phyloP scores from a whole-genome alignment of 2,888 invertebrate species.

The Melanotus villosus region DNA sequence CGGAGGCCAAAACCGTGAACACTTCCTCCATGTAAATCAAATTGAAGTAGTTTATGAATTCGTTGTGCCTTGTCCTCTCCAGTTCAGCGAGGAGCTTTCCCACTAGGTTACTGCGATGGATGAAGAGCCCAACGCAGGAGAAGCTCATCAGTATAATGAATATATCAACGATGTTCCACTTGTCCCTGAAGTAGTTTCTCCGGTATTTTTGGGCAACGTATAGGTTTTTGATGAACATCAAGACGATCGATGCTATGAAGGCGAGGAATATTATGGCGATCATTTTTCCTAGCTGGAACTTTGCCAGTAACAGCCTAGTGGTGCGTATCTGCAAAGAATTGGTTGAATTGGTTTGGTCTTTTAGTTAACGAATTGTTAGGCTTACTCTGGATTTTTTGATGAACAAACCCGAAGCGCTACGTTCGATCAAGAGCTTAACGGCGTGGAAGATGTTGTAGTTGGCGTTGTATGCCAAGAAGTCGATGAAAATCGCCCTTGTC shows the following conservation, averaged over 20 bases:
- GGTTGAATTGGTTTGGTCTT: too few species aligned
- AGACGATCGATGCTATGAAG: slow-evolving; percentile 42
- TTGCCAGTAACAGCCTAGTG: slow-evolving; percentile 44
- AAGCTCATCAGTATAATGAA: slow-evolving; percentile 43
- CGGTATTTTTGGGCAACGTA: background rate
- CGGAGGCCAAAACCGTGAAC: slow-evolving; percentile 44
- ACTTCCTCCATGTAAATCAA: slow-evolving; percentile 42
- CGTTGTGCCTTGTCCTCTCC: slow-evolving; percentile 47
- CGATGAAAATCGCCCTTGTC: slow-evolving; percentile 49
- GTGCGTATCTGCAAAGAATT: slow-evolving; percentile 47
- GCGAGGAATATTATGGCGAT: slow-evolving; percentile 36
- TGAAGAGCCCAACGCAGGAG: slow-evolving; percentile 41
- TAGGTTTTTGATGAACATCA: slow-evolving; percentile 35
- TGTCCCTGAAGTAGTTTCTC: slow-evolving; percentile 23
- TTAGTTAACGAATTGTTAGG: too few species aligned
- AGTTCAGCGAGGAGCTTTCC: slow-evolving; percentile 43
- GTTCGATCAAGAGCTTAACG: slow-evolving; percentile 49
- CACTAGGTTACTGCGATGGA: slow-evolving; percentile 34
- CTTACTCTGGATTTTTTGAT: too few species aligned
- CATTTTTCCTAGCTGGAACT: slow-evolving; percentile 41
- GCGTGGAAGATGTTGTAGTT: slow-evolving; percentile 52
- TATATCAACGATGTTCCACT: slow-evolving; percentile 49
- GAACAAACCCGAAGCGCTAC: slow-evolving; percentile 46
- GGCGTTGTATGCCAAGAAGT: slow-evolving; percentile 52
- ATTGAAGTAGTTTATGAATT: slow-evolving; percentile 49